Conservation (phyloP, 2,888 invertebrate species). For the Physocephala rufipes region DNA sequence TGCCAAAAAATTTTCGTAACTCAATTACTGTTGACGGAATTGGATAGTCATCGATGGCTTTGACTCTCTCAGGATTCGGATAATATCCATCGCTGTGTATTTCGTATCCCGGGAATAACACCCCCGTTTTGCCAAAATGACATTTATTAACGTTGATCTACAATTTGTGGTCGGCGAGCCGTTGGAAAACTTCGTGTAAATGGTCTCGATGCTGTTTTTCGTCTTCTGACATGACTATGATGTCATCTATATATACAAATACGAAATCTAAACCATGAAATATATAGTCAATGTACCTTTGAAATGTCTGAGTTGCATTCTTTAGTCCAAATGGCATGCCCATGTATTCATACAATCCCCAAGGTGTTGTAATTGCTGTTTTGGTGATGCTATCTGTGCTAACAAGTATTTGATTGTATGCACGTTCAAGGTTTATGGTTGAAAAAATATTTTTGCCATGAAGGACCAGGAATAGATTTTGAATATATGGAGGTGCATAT, state of each 20-base stretch:
- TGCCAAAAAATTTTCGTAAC: not conserved
- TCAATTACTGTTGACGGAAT: not conserved
- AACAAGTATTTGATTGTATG: slow-evolving; percentile 4
- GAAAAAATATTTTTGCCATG: not conserved
- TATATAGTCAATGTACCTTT: not conserved
- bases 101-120: not conserved
- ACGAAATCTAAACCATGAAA: slow-evolving; percentile 6
- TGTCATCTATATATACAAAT: not conserved
- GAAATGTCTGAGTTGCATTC: slow-evolving; percentile 12
- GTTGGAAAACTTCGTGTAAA: slow-evolving; percentile 9
- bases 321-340: slow-evolving; percentile 1
- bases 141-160: not conserved
- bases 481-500: not conserved
- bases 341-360: not conserved
- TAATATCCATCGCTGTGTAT: not conserved
- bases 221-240: not conserved
- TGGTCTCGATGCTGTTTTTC: not conserved
- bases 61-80: not conserved
- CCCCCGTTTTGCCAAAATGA: not conserved
- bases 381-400: not conserved
- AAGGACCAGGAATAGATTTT: not conserved
- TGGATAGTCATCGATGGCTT: not conserved
- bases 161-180: not conserved
- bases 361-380: not conserved
- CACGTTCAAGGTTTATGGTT: not conserved